Evolutionary conservation across 2,888 invertebrate genomes (phyloP).

Genomic region (Monochamus alternatus): DNA sequence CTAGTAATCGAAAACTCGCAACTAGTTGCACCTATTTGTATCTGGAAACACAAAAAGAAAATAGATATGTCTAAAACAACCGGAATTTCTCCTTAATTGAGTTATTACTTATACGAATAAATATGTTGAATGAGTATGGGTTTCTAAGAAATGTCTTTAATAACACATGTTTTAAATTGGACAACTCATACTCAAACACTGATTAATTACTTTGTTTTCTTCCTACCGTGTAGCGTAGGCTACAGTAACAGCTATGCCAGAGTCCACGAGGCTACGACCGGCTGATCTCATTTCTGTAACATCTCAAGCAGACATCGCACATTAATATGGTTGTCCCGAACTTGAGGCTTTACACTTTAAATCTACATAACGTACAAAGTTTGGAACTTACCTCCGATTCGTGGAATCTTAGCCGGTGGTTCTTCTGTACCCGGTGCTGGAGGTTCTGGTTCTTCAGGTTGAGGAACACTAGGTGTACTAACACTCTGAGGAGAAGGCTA

Average conservation of each 20-base stretch:
- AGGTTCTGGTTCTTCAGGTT: slow-evolving; percentile 59
- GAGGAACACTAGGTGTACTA: slow-evolving; percentile 24
- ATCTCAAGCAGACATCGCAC: slow-evolving; percentile 73
- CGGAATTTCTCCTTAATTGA: slow-evolving; percentile 46
- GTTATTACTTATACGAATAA: slow-evolving; percentile 41
- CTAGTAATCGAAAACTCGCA: slow-evolving; percentile 60
- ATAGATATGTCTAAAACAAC: slow-evolving; percentile 69
- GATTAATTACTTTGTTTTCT: slow-evolving; percentile 60
- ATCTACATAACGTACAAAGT: slow-evolving; percentile 44
- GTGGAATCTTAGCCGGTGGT: slow-evolving; percentile 59
- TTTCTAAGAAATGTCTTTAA: slow-evolving; percentile 36
- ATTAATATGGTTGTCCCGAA: slow-evolving; percentile 69
- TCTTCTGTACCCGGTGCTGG: slow-evolving; percentile 69
- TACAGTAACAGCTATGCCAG: slow-evolving; percentile 65
- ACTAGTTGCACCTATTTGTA: slow-evolving; percentile 67
- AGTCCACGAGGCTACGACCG: slow-evolving; percentile 69
- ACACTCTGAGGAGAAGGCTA: slow-evolving; percentile 29
- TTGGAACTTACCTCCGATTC: slow-evolving; percentile 65
- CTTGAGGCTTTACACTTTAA: slow-evolving; percentile 60
- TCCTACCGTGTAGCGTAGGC: slow-evolving; percentile 72
- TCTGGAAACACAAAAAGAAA: slow-evolving; percentile 73
- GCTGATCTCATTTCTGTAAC: slow-evolving; percentile 71
- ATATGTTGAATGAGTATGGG: slow-evolving; percentile 58
- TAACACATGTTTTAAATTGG: slow-evolving; percentile 34
- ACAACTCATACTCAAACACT: slow-evolving; percentile 66